These are phyloP conservation scores for Anthopleura xanthogrammica DNA, from an alignment of 92 coral and sea anemone genomes.

Conservation along the genomic window DNA sequence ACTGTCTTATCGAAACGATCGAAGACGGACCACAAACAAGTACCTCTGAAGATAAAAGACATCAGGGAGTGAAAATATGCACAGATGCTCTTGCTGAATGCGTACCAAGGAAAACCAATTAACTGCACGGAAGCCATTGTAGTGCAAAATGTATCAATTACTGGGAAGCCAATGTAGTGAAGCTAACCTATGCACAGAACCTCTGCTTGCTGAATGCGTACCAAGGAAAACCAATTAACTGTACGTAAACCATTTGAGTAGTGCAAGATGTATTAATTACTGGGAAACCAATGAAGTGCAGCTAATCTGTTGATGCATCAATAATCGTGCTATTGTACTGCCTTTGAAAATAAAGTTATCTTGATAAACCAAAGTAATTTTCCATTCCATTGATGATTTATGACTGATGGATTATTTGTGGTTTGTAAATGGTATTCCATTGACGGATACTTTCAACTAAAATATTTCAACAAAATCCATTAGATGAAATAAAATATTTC, in stretches of 20 bases:
- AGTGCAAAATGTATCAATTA: background rate
- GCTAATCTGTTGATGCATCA: background rate
- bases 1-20: background rate
- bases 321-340: background rate
- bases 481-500: background rate
- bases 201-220: too few relatives aligned
- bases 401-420: too few relatives aligned
- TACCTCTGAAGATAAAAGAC: background rate
- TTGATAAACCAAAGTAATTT: background rate
- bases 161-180: background rate
- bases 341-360: background rate
- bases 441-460: background rate
- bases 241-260: background rate
- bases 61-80: background rate
- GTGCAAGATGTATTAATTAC: background rate
- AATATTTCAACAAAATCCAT: background rate
- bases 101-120: constrained; percentile 2
- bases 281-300: background rate
- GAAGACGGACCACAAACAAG: background rate
- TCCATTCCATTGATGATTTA: background rate
- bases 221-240: background rate
- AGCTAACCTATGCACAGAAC: too few relatives aligned
- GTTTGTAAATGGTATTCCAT: too few relatives aligned
- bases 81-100: background rate
- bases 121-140: background rate